Evolutionary conservation across 1,140 invertebrate genomes (phyloP).

Genomic region (Scaptomyza montana): DNA sequence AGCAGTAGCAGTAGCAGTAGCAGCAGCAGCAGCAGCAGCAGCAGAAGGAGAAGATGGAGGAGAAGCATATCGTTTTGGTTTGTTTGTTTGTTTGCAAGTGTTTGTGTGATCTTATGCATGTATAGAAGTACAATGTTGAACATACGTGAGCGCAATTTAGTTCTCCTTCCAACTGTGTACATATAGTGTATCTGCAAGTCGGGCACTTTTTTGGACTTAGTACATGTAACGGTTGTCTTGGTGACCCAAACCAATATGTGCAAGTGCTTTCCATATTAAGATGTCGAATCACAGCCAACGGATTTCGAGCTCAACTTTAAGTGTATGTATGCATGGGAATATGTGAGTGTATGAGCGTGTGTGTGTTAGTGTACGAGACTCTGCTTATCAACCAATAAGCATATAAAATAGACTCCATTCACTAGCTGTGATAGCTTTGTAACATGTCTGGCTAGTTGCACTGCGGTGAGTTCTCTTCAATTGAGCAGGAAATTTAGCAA

Average conservation of each 20-base stretch:
- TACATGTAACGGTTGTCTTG: background rate
- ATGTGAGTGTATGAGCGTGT: no score
- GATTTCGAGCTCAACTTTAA: background rate
- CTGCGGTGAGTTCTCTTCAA: background rate
- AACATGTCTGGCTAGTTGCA: background rate
- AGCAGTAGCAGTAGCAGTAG: no score
- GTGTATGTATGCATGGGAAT: no score
- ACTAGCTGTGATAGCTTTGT: no score
- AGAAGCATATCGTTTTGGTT: no score
- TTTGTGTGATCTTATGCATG: conserved; percentile 1
- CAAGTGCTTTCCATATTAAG: conserved; percentile 1
- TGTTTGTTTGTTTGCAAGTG: no score
- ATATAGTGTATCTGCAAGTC: no score
- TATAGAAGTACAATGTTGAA: no score
- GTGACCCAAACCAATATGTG: background rate
- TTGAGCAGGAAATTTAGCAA: background rate
- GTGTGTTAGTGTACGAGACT: background rate
- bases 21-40: no score
- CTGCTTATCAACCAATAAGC: background rate
- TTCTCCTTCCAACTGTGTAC: no score
- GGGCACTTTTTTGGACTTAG: no score
- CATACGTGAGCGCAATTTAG: background rate
- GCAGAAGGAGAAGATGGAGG: no score
- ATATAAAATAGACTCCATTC: background rate
- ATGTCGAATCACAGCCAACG: background rate